phyloP scores from a whole-genome alignment of 2,113 vertebrate species.

The Chloebia gouldiae region DNA sequence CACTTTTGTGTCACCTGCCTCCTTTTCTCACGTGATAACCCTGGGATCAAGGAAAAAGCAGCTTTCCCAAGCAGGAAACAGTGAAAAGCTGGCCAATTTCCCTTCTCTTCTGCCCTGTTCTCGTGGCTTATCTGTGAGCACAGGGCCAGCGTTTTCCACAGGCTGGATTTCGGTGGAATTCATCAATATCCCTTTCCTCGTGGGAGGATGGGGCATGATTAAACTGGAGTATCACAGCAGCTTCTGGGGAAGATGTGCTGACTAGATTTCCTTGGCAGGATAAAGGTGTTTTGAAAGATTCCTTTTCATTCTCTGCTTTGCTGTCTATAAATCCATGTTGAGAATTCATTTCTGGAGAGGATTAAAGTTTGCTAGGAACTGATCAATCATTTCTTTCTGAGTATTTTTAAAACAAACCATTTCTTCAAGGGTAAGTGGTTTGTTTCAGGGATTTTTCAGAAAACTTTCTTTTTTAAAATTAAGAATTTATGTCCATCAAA shows the following conservation, averaged over 20 bases:
- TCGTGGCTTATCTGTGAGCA: not conserved
- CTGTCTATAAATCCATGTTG: not conserved
- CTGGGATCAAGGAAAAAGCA: not conserved
- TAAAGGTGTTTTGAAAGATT: not conserved
- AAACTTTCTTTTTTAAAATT: not conserved
- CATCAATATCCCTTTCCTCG: not conserved
- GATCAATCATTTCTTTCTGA: not conserved
- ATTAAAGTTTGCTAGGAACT: not conserved
- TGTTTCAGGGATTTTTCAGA: not conserved
- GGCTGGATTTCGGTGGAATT: not conserved
- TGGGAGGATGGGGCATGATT: not conserved
- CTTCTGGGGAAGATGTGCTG: not conserved
- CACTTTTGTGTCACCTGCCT: not conserved
- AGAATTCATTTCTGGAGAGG: not conserved
- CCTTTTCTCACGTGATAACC: not conserved
- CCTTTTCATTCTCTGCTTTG: not conserved
- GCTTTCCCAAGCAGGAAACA: constrained; percentile 23
- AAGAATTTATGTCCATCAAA: not conserved
- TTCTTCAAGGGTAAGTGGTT: not conserved
- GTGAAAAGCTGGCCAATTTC: constrained; percentile 27
- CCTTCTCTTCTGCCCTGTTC: not conserved
- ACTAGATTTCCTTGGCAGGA: not conserved
- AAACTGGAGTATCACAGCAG: not conserved
- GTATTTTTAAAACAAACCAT: not conserved
- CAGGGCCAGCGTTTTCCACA: not conserved